Evolutionary conservation across 1,140 invertebrate species (phyloP).

Genomic region (Atta cephalotes): DNA sequence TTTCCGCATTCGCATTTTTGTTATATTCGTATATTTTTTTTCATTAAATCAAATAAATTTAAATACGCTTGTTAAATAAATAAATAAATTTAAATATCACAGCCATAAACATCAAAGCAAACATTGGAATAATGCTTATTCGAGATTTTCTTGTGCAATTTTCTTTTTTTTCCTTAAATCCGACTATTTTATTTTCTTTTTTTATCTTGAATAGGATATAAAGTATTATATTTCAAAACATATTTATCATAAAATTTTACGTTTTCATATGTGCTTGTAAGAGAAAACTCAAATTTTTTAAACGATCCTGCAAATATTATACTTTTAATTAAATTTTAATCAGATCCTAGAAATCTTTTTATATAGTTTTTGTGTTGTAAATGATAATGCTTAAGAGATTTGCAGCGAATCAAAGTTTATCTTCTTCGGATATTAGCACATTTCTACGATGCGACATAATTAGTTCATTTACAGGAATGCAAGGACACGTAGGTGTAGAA

Average conservation of each 20-base stretch:
- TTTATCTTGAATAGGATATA: background rate
- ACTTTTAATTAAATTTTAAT: background rate
- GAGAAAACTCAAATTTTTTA: background rate
- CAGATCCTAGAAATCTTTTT: background rate
- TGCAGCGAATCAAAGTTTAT: background rate
- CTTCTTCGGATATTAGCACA: background rate
- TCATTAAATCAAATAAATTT: conserved; percentile 20
- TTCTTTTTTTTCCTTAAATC: background rate
- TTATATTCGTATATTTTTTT: background rate
- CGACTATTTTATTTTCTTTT: background rate
- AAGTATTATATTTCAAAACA: background rate
- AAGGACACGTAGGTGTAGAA: background rate
- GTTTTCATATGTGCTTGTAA: background rate
- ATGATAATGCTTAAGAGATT: background rate
- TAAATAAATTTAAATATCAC: conserved; percentile 17
- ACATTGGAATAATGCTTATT: conserved; percentile 14
- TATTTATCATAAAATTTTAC: background rate
- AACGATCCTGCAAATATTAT: background rate
- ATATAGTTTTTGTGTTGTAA: background rate
- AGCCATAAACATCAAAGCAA: background rate
- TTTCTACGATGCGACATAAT: background rate
- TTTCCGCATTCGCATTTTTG: background rate
- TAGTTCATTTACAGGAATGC: conserved; percentile 11
- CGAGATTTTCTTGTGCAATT: background rate
- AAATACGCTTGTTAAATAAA: conserved; percentile 10